Evolutionary conservation across 30 jellyfish, hydroid and myxozoan genomes (phyloP).

Genomic region (Aurelia aurita complex sp. Pacific): DNA sequence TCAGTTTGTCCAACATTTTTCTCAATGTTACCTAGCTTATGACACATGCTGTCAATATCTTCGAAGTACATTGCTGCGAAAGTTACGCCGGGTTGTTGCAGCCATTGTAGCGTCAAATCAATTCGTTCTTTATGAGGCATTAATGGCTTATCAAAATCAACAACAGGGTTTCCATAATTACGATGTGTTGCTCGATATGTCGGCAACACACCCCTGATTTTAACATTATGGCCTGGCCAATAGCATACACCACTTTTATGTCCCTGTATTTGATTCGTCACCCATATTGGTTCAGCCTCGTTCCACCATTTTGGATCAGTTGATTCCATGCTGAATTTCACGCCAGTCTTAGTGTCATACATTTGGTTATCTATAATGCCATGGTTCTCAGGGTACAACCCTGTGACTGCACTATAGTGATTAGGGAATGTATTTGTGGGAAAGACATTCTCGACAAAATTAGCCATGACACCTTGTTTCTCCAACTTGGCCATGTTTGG

Average conservation of each 20-base stretch:
- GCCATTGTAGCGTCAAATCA: slow-evolving; percentile 64
- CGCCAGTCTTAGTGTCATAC: slow-evolving; percentile 41
- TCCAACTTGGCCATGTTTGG: slow-evolving; percentile 52
- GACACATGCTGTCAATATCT: slow-evolving; percentile 52
- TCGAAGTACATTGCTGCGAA: slow-evolving; percentile 81
- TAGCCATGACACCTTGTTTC: slow-evolving; percentile 71
- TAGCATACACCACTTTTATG: slow-evolving; percentile 85
- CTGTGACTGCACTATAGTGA: slow-evolving; percentile 86
- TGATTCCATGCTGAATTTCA: slow-evolving; percentile 39
- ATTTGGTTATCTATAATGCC: slow-evolving; percentile 84
- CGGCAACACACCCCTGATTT: slow-evolving; percentile 57
- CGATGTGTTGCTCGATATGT: slow-evolving; percentile 31
- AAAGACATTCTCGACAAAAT: slow-evolving; percentile 69
- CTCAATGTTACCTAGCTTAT: slow-evolving; percentile 11
- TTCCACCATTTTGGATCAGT: slow-evolving; percentile 87
- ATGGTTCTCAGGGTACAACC: slow-evolving; percentile 87
- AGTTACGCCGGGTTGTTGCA: slow-evolving; percentile 60
- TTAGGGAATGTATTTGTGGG: slow-evolving; percentile 89
- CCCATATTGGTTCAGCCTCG: slow-evolving; percentile 81
- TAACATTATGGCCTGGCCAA: slow-evolving; percentile 91
- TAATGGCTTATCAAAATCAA: slow-evolving; percentile 5
- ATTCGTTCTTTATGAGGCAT: slow-evolving; percentile 72
- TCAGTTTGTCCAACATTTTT: background rate
- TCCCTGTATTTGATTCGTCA: slow-evolving; percentile 81
- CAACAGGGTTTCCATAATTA: slow-evolving; percentile 26